Percentiles rank a stretch among this genome's conserved stretches.
phyloP scores from a whole-genome alignment of 2,797 vertebrate species.

The Macrochelys suwanniensis region DNA sequence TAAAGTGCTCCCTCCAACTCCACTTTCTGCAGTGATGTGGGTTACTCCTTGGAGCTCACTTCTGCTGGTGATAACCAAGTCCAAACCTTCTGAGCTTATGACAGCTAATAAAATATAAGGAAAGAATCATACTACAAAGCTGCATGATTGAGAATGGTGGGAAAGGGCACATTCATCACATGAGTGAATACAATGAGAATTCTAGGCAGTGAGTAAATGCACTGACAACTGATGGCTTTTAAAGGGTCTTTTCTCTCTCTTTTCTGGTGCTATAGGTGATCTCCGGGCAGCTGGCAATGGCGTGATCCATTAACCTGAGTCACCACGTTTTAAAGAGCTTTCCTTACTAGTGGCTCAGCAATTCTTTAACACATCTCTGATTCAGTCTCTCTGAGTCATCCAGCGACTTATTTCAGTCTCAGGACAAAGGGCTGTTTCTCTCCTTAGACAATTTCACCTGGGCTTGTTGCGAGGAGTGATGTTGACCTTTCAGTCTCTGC shows the following conservation, averaged over 20 bases:
- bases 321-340: not conserved
- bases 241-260: not conserved
- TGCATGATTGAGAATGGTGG: not conserved
- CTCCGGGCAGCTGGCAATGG: not conserved
- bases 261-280: not conserved
- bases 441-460: not conserved
- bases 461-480: not conserved
- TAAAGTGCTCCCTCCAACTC: not conserved
- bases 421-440: not conserved
- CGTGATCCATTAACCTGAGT: not conserved
- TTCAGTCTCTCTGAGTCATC: not conserved
- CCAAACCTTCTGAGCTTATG: no score
- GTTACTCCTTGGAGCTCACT: not conserved
- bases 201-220: not conserved
- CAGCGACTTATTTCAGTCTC: not conserved
- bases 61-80: not conserved
- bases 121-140: not conserved
- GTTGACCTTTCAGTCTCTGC: not conserved
- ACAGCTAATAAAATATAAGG: no score
- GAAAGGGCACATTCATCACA: not conserved
- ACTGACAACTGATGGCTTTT: not conserved
- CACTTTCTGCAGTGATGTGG: not conserved
- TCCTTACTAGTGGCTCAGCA: not conserved
- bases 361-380: not conserved
- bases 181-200: not conserved